A percentile compares a stretch with the other conserved stretches of the same genome.
Conservation (phyloP, 1,140 invertebrate species). For the Drosophila repletoides region DNA sequence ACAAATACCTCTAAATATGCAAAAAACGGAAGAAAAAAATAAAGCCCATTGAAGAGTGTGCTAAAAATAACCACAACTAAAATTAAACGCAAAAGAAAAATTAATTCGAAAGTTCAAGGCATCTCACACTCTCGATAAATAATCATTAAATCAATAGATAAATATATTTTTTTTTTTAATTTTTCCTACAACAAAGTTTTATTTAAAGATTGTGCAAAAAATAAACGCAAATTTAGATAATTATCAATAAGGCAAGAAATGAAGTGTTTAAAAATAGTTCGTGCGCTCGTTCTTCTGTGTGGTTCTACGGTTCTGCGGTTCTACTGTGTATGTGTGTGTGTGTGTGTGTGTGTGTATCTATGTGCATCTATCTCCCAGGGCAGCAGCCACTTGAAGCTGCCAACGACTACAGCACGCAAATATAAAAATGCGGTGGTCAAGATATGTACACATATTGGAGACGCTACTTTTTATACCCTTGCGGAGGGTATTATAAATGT, state of each 20-base stretch:
- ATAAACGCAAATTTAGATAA: constrained; percentile 51
- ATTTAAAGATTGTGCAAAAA: constrained; percentile 38
- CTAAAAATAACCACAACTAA: constrained; percentile 65
- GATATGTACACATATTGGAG: neutral
- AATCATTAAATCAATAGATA: constrained; percentile 29
- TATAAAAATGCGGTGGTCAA: neutral
- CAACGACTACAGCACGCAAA: constrained; percentile 21
- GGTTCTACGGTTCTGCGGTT: constrained; percentile 4
- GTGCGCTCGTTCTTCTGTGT: constrained; percentile 24
- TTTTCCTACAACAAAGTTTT: constrained; percentile 21
- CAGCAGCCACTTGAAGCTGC: constrained; percentile 42
- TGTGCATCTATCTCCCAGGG: constrained; percentile 17
- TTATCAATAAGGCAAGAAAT: constrained; percentile 38
- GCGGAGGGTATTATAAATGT: too few species aligned
- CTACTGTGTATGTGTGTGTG: constrained; percentile 10
- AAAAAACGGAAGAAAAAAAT: constrained; percentile 11
- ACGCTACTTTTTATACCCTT: neutral
- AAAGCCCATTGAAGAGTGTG: constrained; percentile 37
- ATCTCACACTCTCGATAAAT: constrained; percentile 42
- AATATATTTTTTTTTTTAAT: constrained; percentile 15
- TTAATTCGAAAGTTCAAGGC: constrained; percentile 49
- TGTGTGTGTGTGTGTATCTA: constrained; percentile 9
- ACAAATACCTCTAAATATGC: constrained; percentile 13
- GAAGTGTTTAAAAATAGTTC: constrained; percentile 66
- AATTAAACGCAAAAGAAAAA: constrained; percentile 34